These are phyloP conservation scores for Pristionchus arcanus DNA, from an alignment of 2,888 invertebrate species.

Conservation along the genomic window DNA sequence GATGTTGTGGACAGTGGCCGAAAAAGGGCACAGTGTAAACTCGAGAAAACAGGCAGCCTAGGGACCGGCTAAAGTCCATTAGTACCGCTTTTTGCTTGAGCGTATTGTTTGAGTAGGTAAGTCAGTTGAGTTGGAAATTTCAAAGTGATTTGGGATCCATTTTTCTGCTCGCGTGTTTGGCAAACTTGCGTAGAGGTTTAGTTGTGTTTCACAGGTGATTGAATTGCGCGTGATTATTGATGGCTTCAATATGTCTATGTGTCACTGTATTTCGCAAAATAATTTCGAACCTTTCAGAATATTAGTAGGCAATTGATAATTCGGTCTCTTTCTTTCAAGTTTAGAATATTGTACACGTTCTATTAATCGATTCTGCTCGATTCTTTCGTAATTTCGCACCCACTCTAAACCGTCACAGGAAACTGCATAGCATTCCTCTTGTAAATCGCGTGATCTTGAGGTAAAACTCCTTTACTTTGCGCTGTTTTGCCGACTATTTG, in stretches of 20 bases:
- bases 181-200: neutral
- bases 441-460: neutral
- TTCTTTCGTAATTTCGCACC: neutral
- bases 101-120: neutral
- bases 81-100: neutral
- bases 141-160: neutral
- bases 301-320: neutral
- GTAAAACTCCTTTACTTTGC: constrained; percentile 16
- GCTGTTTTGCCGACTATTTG: constrained; percentile 20
- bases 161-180: neutral
- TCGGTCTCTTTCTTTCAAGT: too few species aligned
- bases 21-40: neutral
- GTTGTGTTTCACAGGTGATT: neutral
- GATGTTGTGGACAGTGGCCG: constrained; percentile 41
- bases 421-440: neutral
- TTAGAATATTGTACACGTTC: too few species aligned
- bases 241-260: too few species aligned
- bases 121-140: neutral
- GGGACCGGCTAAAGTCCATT: neutral
- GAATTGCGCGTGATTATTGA: neutral
- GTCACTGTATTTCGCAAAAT: neutral
- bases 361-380: neutral
- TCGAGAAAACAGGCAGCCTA: neutral
- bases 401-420: neutral
- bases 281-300: neutral